Evolutionary conservation across 1,140 invertebrate species (phyloP), one percentile per base, ranked within the genome.

Genomic region (Conus ventricosus): DNA sequence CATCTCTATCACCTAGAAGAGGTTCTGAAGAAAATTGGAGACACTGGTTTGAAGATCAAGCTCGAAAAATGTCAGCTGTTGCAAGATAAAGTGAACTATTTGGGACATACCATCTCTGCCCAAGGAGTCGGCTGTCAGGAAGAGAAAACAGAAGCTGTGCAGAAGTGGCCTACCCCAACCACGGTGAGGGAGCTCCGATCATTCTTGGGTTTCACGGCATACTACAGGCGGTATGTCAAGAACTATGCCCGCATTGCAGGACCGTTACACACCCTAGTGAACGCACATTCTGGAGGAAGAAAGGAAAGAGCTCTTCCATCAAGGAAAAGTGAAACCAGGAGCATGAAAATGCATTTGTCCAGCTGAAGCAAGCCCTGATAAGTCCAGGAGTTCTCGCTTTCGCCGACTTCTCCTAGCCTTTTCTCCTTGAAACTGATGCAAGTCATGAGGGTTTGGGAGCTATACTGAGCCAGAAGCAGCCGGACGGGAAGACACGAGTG

Each of bases 141-240:
- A 51, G 80, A 81, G 80, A 81, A 81, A 27, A 81, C 80, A 15
- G 80, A 81, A 17, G 80, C 53, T 27, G 23, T 78, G 10, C 75
- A 23, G 10, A n/a, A 78, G 15, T 78, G 75, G 75, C 75, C 5
- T 78, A 1, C n/a, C 27, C 75, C 75, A 53, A 90, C 15, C 23
- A 92, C 90, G 55, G 20, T 91, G 0, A 91, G 91, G 53, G 84
- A 93, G 25, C n/a, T 95, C 3, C 78, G 90, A 88, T 54, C 88
- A 20, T 94, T 95, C 88, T 63, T 94, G 11, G 93, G 93, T n/a
- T 88, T 93, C 57, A 88, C 90, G 25, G 87, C 88, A 4, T 93
- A 91, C 82, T 93, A 92, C 86, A 54, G 93, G 25, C 89, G 90
- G 84, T 93, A 93, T 89, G 89, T 94, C 11, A 63, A 88, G 53